Base-by-base conservation (phyloP, 64 coral and sea anemone species). In the Dendrophyllia cribrosa region DNA sequence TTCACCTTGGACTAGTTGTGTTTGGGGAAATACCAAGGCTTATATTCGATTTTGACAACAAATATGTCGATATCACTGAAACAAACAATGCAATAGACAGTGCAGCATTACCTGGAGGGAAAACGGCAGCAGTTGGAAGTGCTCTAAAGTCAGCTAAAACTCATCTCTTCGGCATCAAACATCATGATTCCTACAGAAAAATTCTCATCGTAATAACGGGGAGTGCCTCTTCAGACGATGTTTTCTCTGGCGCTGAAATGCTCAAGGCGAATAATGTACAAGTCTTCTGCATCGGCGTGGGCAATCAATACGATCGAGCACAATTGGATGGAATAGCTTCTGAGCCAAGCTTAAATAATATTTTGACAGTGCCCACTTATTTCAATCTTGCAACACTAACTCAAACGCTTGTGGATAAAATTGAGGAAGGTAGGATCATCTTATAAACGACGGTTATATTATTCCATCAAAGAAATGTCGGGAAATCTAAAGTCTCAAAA, bases 301-400 rank as follows among this genome's bases (percentile, higher is more conserved):
- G 94, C 20, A 63, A 26, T 15, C 66, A 91, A 22, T 87, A 75
- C 66, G 94, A 92, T n/a, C 49, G 53, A 19, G 69, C 78, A 15
- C 94, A 96, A 22, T 58, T 96, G 16, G 74, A 92, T 44, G 94
- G 89, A 60, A 92, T 96, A 16, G 94, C 94, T n/a, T 91, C 94
- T 16, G 66, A 77, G 24, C 94, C 89, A 20, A 67, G 64, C 19
- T 34, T 64, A 16, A 60, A 70, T n/a, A 91, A 92, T 59, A 75
- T 96, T 34, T 77, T 96, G 17, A 96, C 59, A 15, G 89, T 72
- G 16, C 21, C 83, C 7, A 46, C 17, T 21, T 96, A 78, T 56
- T 22, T 65, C 3, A 24, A 69, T 4, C 77, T 96, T 52, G 7
- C 48, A 16, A 71, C 10, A 7, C 43, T 96, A 50, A 80, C 63